Evolutionary conservation across 1,140 invertebrate genomes (phyloP), one percentile per base, ranked within the genome.

Genomic region (Capitella teleta): DNA sequence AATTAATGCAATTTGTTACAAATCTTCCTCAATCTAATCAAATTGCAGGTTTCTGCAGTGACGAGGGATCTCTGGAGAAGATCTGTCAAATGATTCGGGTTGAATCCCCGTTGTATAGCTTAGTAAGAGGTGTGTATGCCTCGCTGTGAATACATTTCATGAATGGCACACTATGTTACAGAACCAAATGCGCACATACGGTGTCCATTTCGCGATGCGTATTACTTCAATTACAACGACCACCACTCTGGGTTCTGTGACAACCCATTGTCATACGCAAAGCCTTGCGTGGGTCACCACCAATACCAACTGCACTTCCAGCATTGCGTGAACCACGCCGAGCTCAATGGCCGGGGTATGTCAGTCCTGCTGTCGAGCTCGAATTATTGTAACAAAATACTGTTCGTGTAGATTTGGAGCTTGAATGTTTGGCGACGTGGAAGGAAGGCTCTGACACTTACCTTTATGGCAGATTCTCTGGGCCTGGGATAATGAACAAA

Each of bases 221-320:
- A 41, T 25, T 28, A 49, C 24, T 47, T 53, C 32, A 48, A 23
- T 38, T 53, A 53, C 47, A 34, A 42, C 47, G 46, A 53, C 26
- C 19, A 48, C 34, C 28, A 19, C 21, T 38, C 46, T 0, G 46
- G 47, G 5, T 53, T 43, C 28, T 53, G 52, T 24, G 14, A 44
- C 6, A 44, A 46, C 36, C 46, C 46, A 14, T 28, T 47, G 6
- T 53, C 52, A 18, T 42, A 53, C 16, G 32, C 28, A 1, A 36
- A 49, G 16, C 21, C 16, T 6, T 53, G 52, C 28, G 51, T 47
- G 6, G 41, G 49, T 24, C 38, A 40, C 38, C 38, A 40, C 10
- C 38, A 40, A 19, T 24, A 40, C 38, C 38, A 40, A 2, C 38
- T 21, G 0, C 38, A 40, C 10, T 24, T 21, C 38, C 16, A 40